Percentiles rank a stretch among this genome's conserved stretches.
phyloP scores from a whole-genome alignment of 2,113 vertebrate genomes.

The Menura novaehollandiae region DNA sequence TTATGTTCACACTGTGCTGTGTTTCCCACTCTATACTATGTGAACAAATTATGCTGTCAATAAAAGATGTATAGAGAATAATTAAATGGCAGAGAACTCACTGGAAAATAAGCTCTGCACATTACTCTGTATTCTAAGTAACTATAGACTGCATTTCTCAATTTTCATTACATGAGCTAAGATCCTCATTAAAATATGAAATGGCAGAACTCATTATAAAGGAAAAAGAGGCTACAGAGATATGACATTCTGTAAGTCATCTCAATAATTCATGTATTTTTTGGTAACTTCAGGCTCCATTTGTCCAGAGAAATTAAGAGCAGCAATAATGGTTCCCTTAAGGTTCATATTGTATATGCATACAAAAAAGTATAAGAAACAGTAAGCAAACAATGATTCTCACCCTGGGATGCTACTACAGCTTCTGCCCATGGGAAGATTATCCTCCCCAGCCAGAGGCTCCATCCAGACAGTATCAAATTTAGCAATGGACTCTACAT shows the following conservation, averaged over 20 bases:
- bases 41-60: slow-evolving; percentile 17
- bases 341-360: not conserved
- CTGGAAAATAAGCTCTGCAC: not conserved
- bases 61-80: not conserved
- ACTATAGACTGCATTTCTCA: not conserved
- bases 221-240: not conserved
- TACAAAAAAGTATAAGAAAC: not conserved
- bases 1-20: slow-evolving; percentile 22
- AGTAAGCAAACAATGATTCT: not conserved
- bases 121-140: not conserved
- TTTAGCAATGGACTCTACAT: not conserved
- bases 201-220: not conserved
- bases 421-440: not conserved
- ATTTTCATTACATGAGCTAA: slow-evolving; percentile 6
- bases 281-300: not conserved
- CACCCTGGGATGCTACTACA: not conserved
- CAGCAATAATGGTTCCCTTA: not conserved
- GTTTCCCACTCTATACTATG: not conserved
- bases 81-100: slow-evolving; percentile 4
- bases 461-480: not conserved
- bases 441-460: not conserved
- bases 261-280: not conserved
- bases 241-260: not conserved
- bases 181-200: slow-evolving; percentile 20
- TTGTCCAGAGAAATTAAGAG: not conserved